These are phyloP conservation scores for Acronicta alni DNA, from an alignment of 2,888 invertebrate species.

Conservation along the genomic window DNA sequence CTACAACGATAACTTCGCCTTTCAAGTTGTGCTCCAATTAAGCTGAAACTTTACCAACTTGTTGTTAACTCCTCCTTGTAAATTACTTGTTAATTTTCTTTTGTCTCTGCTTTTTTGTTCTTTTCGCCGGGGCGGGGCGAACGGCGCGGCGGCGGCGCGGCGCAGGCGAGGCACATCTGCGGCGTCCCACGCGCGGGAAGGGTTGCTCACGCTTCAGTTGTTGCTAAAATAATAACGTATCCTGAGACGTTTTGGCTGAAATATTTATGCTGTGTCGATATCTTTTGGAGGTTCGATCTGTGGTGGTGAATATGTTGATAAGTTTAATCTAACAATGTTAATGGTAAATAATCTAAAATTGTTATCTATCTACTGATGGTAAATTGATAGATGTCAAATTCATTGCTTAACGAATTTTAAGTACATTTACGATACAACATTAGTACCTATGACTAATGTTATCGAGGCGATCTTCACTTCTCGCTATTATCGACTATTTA, in stretches of 20 bases:
- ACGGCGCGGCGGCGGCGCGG: background rate
- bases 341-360: too few relatives aligned
- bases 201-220: constrained; percentile 10
- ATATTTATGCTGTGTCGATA: constrained; percentile 27
- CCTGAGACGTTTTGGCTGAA: constrained; percentile 8
- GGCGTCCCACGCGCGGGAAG: constrained; percentile 15
- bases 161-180: constrained; percentile 12
- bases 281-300: constrained; percentile 7
- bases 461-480: too few relatives aligned
- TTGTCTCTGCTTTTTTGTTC: constrained; percentile 8
- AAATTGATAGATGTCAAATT: too few relatives aligned
- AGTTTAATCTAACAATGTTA: too few relatives aligned
- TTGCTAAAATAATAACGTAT: constrained; percentile 10
- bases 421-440: too few relatives aligned
- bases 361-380: too few relatives aligned
- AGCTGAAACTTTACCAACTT: constrained; percentile 16
- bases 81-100: constrained; percentile 42
- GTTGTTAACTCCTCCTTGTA: constrained; percentile 37
- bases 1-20: constrained; percentile 11
- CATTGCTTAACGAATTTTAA: too few relatives aligned
- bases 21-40: constrained; percentile 19
- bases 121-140: background rate
- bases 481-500: too few relatives aligned
- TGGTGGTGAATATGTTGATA: too few relatives aligned
- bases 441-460: too few relatives aligned